Evolutionary conservation across 2,113 vertebrate species (phyloP).

Genomic region (Mixornis gularis): DNA sequence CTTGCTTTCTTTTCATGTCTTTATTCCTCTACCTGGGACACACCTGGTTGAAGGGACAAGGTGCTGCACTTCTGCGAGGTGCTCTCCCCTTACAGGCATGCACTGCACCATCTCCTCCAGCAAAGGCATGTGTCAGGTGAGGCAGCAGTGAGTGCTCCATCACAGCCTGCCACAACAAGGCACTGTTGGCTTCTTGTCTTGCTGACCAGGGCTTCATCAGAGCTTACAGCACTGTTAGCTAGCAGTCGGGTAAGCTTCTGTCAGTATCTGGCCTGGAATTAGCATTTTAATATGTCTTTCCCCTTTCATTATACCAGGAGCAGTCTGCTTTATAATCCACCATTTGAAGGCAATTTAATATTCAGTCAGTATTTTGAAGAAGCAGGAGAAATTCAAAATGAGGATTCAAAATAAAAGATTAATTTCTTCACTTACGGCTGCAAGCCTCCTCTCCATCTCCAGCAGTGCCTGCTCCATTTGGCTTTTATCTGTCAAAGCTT

Average conservation of each 20-base stretch:
- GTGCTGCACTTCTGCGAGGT: fast-evolving
- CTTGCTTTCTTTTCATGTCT: not conserved
- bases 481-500: conserved; percentile 62
- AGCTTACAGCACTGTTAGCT: not conserved
- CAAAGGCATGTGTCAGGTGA: not conserved
- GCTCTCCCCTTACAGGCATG: not conserved
- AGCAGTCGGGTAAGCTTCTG: not conserved
- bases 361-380: conserved; percentile 54
- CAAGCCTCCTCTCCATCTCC: conserved; percentile 63
- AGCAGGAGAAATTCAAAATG: not conserved
- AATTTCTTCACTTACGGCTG: conserved; percentile 64
- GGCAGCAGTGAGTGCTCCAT: not conserved
- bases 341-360: not conserved
- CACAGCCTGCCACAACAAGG: not conserved
- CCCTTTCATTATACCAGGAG: not conserved
- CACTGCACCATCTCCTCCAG: not conserved
- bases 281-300: conserved; percentile 15
- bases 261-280: not conserved
- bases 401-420: not conserved
- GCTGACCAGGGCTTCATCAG: not conserved
- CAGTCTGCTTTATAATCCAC: not conserved
- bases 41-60: not conserved
- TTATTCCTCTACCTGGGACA: not conserved
- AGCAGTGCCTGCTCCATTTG: conserved; percentile 62
- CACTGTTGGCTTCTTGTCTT: not conserved